phyloP scores from a whole-genome alignment of 2,888 invertebrate species.

The Loripinus fragilis region DNA sequence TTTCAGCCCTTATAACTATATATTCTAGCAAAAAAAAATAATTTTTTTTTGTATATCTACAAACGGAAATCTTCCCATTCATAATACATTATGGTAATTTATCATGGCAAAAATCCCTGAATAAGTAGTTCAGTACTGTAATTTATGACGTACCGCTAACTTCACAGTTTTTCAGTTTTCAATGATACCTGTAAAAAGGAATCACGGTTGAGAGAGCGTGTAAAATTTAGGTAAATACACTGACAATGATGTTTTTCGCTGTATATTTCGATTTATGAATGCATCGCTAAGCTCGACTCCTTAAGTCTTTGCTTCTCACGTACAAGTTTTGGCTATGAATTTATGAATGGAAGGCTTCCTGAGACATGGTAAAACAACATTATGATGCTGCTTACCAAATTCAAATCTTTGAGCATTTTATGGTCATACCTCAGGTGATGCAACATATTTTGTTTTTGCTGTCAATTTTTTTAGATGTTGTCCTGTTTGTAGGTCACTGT shows the following conservation, averaged over 20 bases:
- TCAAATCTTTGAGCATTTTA: too few relatives aligned
- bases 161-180: slow-evolving; percentile 4
- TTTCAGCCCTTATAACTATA: too few relatives aligned
- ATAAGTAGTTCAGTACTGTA: background rate
- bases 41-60: too few relatives aligned
- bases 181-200: slow-evolving; percentile 15
- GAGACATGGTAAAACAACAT: too few relatives aligned
- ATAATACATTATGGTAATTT: too few relatives aligned
- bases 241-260: slow-evolving; percentile 8
- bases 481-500: too few relatives aligned
- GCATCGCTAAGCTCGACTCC: background rate
- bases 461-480: too few relatives aligned
- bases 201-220: slow-evolving; percentile 3
- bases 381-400: too few relatives aligned
- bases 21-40: too few relatives aligned
- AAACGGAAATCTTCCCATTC: too few relatives aligned
- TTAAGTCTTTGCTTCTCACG: slow-evolving; percentile 11
- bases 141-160: slow-evolving; percentile 12
- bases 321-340: slow-evolving; percentile 4
- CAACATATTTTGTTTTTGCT: too few relatives aligned
- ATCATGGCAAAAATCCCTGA: slow-evolving; percentile 1
- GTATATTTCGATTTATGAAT: slow-evolving; percentile 9
- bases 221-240: slow-evolving; percentile 8
- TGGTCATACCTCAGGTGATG: too few relatives aligned
- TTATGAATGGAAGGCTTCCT: slow-evolving; percentile 1